Evolutionary conservation across 2,113 vertebrate genomes (phyloP).

Genomic region (Vulpes vulpes): DNA sequence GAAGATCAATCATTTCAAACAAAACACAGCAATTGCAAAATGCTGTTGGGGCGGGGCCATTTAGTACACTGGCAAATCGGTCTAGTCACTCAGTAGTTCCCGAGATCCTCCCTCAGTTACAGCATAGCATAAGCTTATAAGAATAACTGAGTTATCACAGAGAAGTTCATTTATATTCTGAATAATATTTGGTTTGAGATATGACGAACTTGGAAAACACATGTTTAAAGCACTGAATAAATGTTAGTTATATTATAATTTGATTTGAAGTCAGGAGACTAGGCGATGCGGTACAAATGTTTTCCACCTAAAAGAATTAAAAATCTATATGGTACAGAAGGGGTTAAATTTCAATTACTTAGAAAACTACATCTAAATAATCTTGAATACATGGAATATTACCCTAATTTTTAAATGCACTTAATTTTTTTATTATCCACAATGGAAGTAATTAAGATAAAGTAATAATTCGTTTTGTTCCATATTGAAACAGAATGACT

Average conservation of each 20-base stretch:
- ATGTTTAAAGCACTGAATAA: not conserved
- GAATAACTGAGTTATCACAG: constrained; percentile 25
- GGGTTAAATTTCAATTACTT: not conserved
- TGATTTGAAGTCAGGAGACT: not conserved
- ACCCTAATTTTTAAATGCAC: constrained; percentile 43
- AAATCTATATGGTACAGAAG: not conserved
- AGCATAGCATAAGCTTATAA: not conserved
- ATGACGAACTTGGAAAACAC: not conserved
- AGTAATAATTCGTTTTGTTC: constrained; percentile 2
- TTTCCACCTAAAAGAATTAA: not conserved
- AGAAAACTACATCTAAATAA: not conserved
- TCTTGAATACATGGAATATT: not conserved
- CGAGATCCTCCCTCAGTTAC: not conserved
- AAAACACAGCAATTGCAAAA: not conserved
- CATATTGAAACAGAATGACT: constrained; percentile 25
- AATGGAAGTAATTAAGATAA: constrained; percentile 33
- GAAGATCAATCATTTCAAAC: constrained; percentile 20
- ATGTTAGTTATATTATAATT: not conserved
- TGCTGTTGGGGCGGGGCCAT: not conserved
- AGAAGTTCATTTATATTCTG: constrained; percentile 25
- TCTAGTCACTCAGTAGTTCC: not conserved
- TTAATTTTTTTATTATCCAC: constrained; percentile 33
- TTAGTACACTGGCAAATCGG: not conserved
- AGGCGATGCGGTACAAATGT: not conserved
- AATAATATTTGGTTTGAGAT: constrained; percentile 25